Evolutionary conservation across 2,113 vertebrate species (phyloP).

Genomic region (Sapajus apella): DNA sequence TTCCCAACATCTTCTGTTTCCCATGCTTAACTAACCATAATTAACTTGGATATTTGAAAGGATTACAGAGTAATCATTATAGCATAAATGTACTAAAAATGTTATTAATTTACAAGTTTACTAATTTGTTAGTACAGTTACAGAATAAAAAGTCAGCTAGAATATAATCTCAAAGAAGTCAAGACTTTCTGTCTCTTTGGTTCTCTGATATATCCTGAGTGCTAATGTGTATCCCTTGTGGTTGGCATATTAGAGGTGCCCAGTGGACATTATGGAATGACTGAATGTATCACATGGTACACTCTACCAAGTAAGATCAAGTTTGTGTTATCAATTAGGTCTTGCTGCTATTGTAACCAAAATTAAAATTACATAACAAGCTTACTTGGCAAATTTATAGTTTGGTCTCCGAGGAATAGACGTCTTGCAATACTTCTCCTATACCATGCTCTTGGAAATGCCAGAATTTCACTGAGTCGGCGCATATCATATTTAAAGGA

Average conservation of each 20-base stretch:
- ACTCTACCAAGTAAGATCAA: background rate
- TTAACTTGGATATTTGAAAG: background rate
- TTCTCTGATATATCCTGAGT: background rate
- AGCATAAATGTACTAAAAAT: too few species aligned
- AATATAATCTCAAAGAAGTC: background rate
- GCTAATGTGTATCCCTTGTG: background rate
- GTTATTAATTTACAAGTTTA: too few species aligned
- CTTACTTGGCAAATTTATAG: constrained; percentile 95
- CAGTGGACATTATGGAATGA: background rate
- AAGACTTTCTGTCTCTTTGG: background rate
- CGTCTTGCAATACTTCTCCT: constrained; percentile 96
- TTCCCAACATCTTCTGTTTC: background rate
- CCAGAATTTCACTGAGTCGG: constrained; percentile 97
- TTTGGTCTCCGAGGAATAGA: constrained; percentile 98
- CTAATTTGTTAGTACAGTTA: too few species aligned
- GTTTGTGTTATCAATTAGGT: background rate
- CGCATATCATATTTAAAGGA: constrained; percentile 99
- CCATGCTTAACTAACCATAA: background rate
- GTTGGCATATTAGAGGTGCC: background rate
- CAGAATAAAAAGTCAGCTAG: background rate
- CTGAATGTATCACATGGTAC: background rate
- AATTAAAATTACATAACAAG: constrained; percentile 21
- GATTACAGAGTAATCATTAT: background rate
- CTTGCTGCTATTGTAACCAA: background rate
- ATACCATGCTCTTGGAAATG: constrained; percentile 98